These are phyloP conservation scores for Drosophila barbarae DNA, from an alignment of 2,888 invertebrate species.

Conservation along the genomic window DNA sequence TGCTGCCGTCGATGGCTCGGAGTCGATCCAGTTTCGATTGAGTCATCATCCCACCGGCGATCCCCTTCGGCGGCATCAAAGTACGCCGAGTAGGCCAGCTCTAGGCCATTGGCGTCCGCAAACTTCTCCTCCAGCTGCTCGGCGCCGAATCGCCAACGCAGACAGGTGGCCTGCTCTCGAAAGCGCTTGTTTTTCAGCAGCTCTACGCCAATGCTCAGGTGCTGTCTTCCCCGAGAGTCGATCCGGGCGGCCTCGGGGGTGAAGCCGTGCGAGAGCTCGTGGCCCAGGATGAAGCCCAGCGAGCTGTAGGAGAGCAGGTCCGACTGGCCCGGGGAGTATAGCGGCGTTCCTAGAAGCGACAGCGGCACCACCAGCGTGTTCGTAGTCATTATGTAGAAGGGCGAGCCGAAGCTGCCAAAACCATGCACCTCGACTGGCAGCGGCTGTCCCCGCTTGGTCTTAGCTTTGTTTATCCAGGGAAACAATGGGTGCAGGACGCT, in stretches of 20 bases:
- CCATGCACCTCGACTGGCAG: constrained; percentile 18
- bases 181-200: constrained; percentile 6
- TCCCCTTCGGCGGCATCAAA: constrained; percentile 5
- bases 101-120: constrained; percentile 47
- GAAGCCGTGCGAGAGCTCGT: constrained; percentile 57
- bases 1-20: neutral
- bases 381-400: constrained; percentile 36
- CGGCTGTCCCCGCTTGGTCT: neutral
- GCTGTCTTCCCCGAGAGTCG: constrained; percentile 22
- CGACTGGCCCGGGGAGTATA: constrained; percentile 37
- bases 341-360: constrained; percentile 39
- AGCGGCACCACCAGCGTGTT: constrained; percentile 47
- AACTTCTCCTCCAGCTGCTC: constrained; percentile 44
- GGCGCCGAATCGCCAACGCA: neutral
- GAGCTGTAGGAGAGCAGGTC: constrained; percentile 33
- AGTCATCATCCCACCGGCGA: neutral
- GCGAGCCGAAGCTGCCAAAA: constrained; percentile 55
- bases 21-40: neutral
- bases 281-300: constrained; percentile 52
- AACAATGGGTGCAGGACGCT: neutral
- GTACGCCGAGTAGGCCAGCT: constrained; percentile 42
- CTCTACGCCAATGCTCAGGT: fast-evolving
- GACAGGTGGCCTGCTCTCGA: constrained; percentile 17
- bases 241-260: constrained; percentile 15
- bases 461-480: neutral